Base-by-base conservation (phyloP, 2,888 invertebrate genomes). In the Clunio marinus region DNA sequence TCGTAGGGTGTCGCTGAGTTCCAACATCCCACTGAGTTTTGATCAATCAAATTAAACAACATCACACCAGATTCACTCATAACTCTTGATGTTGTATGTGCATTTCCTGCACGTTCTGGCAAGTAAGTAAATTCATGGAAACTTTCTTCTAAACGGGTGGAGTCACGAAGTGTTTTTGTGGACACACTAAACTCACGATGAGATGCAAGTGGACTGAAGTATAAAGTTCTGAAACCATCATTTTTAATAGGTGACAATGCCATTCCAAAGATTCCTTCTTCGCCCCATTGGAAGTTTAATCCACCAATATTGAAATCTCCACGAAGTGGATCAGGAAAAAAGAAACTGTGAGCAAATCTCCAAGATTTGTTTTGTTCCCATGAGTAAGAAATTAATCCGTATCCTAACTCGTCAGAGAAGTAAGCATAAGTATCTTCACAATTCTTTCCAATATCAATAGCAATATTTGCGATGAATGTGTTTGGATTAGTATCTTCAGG, bases 391-490 rank as follows among this genome's bases (percentile, higher is more conserved):
- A 92, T 86, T 22, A 92, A 80, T 1, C 91, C 91, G 73, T 91
- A 91, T 63, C 91, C 91, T 22, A 91, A 80, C 75, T 91, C 91
- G 75, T 92, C 91, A 0, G 89, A 87, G 78, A 90, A 84, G 76
- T 91, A 91, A 0, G 90, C 90, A 74, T 82, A 89, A 0, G 88
- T 84, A 74, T 91, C 89, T 2, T 89, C 87, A 74, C 91, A 91
- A 51, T 81, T 83, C 72, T 82, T 81, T 28, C 89, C 89, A 71
- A 89, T 81, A 74, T 93, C 92, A 1, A 91, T 83, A n/a, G 87
- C 89, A 69, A 90, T 89, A 74, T 90, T 92, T n/a, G 91, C 91
- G 70, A 92, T 90, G 76, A 91, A 91, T 0, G 91, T 91, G 46
- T 88, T 84, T 66, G 85, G 78, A 71, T 89, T 88, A 20, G 87